Base-by-base conservation (phyloP, 2,113 vertebrate genomes). In the Aspiorhynchus laticeps region DNA sequence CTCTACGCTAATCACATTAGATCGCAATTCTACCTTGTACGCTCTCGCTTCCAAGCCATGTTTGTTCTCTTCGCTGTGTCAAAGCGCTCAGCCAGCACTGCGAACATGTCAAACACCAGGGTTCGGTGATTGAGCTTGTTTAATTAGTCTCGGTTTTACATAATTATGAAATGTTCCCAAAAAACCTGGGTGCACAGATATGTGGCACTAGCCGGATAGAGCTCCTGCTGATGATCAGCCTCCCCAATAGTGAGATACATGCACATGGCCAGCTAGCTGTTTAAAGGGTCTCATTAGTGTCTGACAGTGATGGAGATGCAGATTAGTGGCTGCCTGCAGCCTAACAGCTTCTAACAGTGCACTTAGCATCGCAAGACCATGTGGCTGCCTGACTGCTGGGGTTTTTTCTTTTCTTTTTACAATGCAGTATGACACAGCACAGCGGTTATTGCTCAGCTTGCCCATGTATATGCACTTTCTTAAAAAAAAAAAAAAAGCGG, bases 251-350 rank as follows among this genome's bases (percentile, higher is more conserved):
- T 80, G 85, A 77, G 87, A 83, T 41, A 80, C 36, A 28, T 31
- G 48, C 26, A 75, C 38, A 43, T 63, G 86, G 80, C 84, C 79
- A 65, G 78, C 82, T 86, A 63, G 63, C 87, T 87, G 85, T 87
- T 78, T 86, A 76, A 59, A 87, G 86, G 80, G 83, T 79, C 87
- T 91, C 90, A 90, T 93, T 92, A 93, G 88, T 11, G 51, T 51
- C 51, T 87, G 90, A 91, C 89, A 88, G 84, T 91, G 88, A 93
- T 80, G 87, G 91, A 91, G 77, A 84, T 87, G 87, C 14, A 61
- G 74, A 86, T 88, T 88, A 89, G 76, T 48, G 51, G 84, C 79
- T 56, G 28, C 86, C 53, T 83, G 86, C 73, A 33, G 79, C 31
- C 28, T 48, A 88, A 84, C 67, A 73, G 82, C 53, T 65, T 15